Evolutionary conservation across 2,888 invertebrate species (phyloP).

Genomic region (Archips crataeganus): DNA sequence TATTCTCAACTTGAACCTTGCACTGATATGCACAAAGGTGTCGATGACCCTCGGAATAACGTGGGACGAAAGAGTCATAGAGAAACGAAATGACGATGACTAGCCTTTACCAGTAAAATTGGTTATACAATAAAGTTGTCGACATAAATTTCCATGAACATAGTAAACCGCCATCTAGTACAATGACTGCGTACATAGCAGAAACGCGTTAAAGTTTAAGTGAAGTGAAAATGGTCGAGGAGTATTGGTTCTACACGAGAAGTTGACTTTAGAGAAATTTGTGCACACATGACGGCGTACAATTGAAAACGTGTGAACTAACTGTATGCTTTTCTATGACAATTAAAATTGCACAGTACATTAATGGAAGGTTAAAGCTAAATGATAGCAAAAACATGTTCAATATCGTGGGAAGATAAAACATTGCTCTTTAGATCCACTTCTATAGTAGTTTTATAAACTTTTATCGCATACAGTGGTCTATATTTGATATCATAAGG

Average conservation of each 20-base stretch:
- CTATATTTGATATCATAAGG: too few species aligned
- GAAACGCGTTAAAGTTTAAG: constrained; percentile 20
- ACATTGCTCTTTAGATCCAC: constrained; percentile 2
- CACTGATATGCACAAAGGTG: neutral
- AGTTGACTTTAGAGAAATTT: constrained; percentile 39
- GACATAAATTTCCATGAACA: neutral
- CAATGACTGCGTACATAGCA: constrained; percentile 6
- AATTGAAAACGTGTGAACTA: constrained; percentile 39
- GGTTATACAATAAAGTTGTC: neutral
- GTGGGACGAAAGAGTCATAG: neutral
- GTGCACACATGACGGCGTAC: constrained; percentile 18
- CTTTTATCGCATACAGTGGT: neutral
- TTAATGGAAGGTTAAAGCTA: constrained; percentile 12
- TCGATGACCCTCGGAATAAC: neutral
- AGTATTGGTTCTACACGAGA: constrained; percentile 10
- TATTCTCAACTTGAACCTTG: neutral
- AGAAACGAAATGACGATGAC: neutral
- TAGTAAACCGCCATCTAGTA: neutral
- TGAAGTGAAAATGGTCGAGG: constrained; percentile 16
- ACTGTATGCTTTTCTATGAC: constrained; percentile 14
- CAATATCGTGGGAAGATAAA: constrained; percentile 27
- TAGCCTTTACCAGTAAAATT: neutral
- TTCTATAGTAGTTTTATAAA: neutral
- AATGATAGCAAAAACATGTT: constrained; percentile 24
- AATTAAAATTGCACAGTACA: constrained; percentile 16